Evolutionary conservation across 2,888 invertebrate species (phyloP), one percentile per base, ranked within the genome.

Genomic region (Lymantria monacha): DNA sequence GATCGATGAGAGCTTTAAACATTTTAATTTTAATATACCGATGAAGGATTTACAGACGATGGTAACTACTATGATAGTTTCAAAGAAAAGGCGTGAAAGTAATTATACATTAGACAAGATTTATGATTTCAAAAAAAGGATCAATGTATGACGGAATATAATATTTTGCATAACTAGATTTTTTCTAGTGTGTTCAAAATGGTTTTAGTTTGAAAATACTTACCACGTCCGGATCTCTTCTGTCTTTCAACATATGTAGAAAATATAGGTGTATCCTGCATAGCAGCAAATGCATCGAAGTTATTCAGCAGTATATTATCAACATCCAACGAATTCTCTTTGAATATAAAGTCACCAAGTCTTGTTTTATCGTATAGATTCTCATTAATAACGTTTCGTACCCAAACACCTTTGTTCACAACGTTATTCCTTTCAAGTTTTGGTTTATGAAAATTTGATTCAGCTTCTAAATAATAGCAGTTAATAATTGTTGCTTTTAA

Each of bases 381-480:
- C 0, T 72, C 65, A 0, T 62, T 58, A 0, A 52, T 42, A 1
- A 69, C 70, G 51, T 63, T 72, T 0, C 71, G 67, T 0, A 79
- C 53, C 89, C 88, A 89, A 0, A 86, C 60, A 0, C 85, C 82
- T 61, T 85, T 87, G 43, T 86, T 89, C 0, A 89, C 59, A 0
- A 85, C 64, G 41, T 83, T 89, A 47, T 81, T 85, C n/a, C 78
- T 63, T 11, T 88, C 85, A 11, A 79, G 48, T 37, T 69, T 78
- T 0, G 81, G 76, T 12, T 72, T 82, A 0, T 65, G 53, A 44
- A 58, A 76, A 40, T 75, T 76, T 0, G 60, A 14, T 48, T 79
- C 76, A 0, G 64, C 66, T 8, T 70, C 64, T 30, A 83, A 55
- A 42, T 57, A 77, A 3, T 59, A 57, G 5, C 70, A 51, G 0